phyloP scores from a whole-genome alignment of 2,888 invertebrate genomes.

The Tenthredo notha region DNA sequence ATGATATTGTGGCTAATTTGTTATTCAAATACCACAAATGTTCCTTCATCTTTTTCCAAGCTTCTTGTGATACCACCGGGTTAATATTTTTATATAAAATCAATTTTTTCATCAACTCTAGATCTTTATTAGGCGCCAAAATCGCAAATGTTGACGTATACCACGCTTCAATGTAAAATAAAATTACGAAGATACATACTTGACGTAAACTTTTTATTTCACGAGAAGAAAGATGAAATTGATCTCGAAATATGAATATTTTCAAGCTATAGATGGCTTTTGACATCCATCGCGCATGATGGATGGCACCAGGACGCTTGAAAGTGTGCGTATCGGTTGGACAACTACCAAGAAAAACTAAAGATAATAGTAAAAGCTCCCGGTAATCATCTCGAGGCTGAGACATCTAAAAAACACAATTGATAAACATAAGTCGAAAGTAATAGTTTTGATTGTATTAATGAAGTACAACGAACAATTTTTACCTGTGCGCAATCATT shows the following conservation, averaged over 20 bases:
- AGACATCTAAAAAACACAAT: conserved; percentile 43
- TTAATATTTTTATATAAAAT: too few species aligned
- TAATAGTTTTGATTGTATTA: conserved; percentile 29
- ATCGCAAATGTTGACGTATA: too few species aligned
- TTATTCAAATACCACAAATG: too few species aligned
- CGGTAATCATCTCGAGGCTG: conserved; percentile 63
- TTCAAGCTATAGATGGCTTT: conserved; percentile 67
- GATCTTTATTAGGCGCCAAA: too few species aligned
- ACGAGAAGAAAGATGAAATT: too few species aligned
- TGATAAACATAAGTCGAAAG: conserved; percentile 26
- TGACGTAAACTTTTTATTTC: too few species aligned
- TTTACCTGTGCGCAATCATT: conserved; percentile 9
- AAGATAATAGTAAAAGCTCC: conserved; percentile 61
- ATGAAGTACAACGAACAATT: neutral
- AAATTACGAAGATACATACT: too few species aligned
- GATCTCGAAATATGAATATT: conserved; percentile 63
- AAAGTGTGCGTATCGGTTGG: conserved; percentile 53
- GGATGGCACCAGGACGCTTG: conserved; percentile 62
- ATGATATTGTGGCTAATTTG: too few species aligned
- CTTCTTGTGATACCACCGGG: too few species aligned
- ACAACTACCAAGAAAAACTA: conserved; percentile 64
- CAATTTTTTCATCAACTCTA: too few species aligned
- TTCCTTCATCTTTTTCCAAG: too few species aligned
- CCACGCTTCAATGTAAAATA: too few species aligned
- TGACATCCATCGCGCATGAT: conserved; percentile 67